Evolutionary conservation across 2,888 invertebrate genomes (phyloP), one percentile per base, ranked within the genome.

Genomic region (Aricia artaxerxes): DNA sequence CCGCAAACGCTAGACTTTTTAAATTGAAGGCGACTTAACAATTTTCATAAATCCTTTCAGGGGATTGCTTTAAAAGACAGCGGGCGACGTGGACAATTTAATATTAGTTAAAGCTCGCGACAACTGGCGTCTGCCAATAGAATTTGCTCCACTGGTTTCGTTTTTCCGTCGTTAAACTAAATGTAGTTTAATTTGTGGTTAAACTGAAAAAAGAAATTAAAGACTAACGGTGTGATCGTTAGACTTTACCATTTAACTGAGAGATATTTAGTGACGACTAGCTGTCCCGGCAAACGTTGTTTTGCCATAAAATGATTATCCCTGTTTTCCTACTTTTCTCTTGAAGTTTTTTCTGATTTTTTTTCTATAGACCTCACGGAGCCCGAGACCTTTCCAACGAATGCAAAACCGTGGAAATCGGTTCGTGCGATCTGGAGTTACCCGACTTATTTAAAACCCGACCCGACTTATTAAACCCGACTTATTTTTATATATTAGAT

Each of bases 31-130:
- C 35, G 69, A 69, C 69, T 69, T 69, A 69, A 69, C 69, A 69
- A 69, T 69, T 69, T 69, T 69, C 69, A 69, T 69, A 69, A 69
- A 69, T 69, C 69, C 69, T 69, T 69, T 69, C 69, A 69, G 69
- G 35, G 64, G 69, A 13, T 69, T 69, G 69, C 69, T 35, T 69
- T 38, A 38, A 69, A 69, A 69, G 69, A 69, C 69, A 69, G 69
- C 69, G 35, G 69, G 69, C 69, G 69, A 69, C 69, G 69, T 35
- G 69, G 35, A 69, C 69, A 69, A 69, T 69, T 69, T 69, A 69
- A 69, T 69, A 69, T 69, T 69, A 69, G 69, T 69, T 35, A 35
- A 69, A 69, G 69, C 69, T 69, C 69, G 69, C 69, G 69, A 69
- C 69, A 16, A 38, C 69, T 35, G 35, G 24, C 69, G 35, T 35